phyloP scores from a whole-genome alignment of 2,888 invertebrate genomes.

The Podabrus alpinus region DNA sequence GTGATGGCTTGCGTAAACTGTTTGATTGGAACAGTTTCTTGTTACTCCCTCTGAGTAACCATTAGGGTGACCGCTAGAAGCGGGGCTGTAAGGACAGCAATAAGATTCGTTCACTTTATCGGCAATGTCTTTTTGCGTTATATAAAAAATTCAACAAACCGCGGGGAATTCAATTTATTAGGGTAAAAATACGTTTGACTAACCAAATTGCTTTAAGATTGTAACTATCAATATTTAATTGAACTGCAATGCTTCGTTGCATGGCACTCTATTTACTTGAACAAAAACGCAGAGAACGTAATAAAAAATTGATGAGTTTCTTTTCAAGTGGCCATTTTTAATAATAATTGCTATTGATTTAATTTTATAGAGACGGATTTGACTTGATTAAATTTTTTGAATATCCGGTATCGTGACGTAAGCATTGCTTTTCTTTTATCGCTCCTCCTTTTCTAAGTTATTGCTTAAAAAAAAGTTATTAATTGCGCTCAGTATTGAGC shows the following conservation, averaged over 20 bases:
- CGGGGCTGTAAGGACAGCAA: neutral
- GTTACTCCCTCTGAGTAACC: neutral
- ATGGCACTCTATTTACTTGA: neutral
- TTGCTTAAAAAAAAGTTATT: neutral
- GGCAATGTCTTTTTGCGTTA: neutral
- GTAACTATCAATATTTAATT: neutral
- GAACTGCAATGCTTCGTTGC: neutral
- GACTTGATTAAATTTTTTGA: neutral
- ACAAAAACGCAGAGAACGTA: neutral
- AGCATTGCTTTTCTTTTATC: neutral
- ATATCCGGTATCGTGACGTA: neutral
- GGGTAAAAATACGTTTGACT: neutral
- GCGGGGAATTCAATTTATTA: neutral
- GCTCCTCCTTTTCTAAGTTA: neutral
- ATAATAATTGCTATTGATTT: neutral
- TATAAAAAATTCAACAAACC: conserved; percentile 1
- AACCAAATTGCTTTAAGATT: neutral
- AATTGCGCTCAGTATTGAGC: neutral
- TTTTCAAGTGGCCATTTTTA: neutral
- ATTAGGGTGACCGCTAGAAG: neutral
- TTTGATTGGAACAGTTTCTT: too few species aligned
- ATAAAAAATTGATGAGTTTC: neutral
- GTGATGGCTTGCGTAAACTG: too few species aligned
- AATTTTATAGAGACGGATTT: neutral
- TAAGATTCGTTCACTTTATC: neutral